Conservation (phyloP, 2,888 invertebrate genomes). For the Hyalella azteca region DNA sequence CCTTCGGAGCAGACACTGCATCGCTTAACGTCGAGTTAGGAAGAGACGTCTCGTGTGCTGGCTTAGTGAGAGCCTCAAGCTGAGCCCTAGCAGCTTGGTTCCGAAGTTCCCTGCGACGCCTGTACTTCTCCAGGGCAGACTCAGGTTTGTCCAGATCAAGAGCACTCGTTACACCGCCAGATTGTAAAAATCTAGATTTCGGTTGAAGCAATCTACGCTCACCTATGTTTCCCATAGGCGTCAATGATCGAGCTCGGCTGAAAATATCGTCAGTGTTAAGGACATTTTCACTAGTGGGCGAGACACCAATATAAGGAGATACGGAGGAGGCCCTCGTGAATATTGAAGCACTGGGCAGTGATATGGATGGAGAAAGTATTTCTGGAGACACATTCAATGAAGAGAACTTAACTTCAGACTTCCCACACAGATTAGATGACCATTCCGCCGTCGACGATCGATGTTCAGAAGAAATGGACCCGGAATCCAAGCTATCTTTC, state of each 20-base stretch:
- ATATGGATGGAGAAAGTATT: not conserved
- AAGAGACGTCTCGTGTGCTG: not conserved
- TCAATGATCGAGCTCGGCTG: not conserved
- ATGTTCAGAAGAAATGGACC: not conserved
- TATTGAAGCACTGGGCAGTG: constrained; percentile 10
- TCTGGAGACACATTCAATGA: not conserved
- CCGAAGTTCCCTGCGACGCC: not conserved
- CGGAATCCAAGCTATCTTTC: not conserved
- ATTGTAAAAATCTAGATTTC: not conserved
- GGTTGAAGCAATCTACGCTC: constrained; percentile 3
- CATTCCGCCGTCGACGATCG: not conserved
- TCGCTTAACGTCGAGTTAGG: not conserved
- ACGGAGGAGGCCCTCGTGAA: constrained; percentile 26
- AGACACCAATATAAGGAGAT: constrained; percentile 7
- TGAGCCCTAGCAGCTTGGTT: constrained; percentile 14
- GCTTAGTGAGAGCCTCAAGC: not conserved
- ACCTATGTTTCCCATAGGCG: not conserved
- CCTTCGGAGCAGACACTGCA: not conserved
- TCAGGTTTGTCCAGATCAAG: not conserved
- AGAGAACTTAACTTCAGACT: not conserved
- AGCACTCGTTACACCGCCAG: not conserved
- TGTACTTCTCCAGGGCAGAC: constrained; percentile 32
- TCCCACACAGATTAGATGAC: not conserved
- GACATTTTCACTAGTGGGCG: not conserved
- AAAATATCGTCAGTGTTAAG: not conserved